A percentile compares a stretch with the other conserved stretches of the same genome.
These are phyloP conservation scores for Phymastichus coffea DNA, from an alignment of 1,140 invertebrate genomes.

Conservation along the genomic window DNA sequence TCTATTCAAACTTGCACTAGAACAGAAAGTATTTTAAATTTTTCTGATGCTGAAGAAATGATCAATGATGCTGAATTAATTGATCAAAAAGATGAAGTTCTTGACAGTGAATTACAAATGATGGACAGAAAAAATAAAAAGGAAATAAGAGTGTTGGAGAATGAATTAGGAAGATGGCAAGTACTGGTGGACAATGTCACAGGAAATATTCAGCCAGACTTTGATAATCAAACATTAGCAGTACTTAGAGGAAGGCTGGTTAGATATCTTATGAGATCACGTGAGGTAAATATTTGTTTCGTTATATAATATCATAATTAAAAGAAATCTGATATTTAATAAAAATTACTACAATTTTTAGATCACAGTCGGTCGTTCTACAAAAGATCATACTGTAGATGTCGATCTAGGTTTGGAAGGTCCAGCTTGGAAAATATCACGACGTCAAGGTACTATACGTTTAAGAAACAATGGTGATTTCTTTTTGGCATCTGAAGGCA, in stretches of 20 bases:
- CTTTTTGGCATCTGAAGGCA: conserved; percentile 92
- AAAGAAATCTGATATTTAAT: neutral
- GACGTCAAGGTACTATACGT: conserved; percentile 86
- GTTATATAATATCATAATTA: conserved; percentile 13
- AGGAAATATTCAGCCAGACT: conserved; percentile 74
- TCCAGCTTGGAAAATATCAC: conserved; percentile 80
- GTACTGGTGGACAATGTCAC: conserved; percentile 90
- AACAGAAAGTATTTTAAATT: conserved; percentile 74
- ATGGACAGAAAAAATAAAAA: conserved; percentile 72
- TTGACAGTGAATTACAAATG: conserved; percentile 69
- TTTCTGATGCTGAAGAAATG: conserved; percentile 90
- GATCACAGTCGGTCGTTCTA: conserved; percentile 89
- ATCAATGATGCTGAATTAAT: conserved; percentile 81
- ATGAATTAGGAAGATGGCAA: conserved; percentile 87
- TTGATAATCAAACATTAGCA: conserved; percentile 91
- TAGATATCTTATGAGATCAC: conserved; percentile 92
- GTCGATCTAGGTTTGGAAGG: conserved; percentile 94
- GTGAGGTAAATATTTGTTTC: conserved; percentile 67
- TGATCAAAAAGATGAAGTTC: conserved; percentile 75
- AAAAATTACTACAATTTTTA: conserved; percentile 39
- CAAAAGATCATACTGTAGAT: conserved; percentile 88
- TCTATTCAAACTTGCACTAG: conserved; percentile 66
- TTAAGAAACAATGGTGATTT: conserved; percentile 92
- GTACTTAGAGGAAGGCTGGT: conserved; percentile 90
- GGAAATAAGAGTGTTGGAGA: conserved; percentile 87